Conservation (phyloP, 2,888 invertebrate genomes). For the Pilophorus perplexus region DNA sequence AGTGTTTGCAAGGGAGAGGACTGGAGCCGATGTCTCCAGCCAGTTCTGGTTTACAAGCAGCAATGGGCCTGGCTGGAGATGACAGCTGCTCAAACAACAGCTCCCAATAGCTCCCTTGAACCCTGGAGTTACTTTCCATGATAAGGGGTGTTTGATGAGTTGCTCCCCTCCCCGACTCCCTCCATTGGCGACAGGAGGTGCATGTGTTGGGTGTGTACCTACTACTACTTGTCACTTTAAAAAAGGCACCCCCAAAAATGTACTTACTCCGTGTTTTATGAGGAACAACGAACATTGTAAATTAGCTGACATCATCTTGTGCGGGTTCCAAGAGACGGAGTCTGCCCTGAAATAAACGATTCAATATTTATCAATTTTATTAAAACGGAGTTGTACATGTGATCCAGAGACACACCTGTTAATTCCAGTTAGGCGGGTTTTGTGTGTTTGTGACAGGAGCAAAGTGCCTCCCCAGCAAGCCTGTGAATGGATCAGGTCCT, state of each 20-base stretch:
- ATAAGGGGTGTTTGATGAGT: no score
- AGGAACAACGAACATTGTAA: conserved; percentile 74
- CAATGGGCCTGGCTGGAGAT: no score
- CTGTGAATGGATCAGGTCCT: conserved; percentile 54
- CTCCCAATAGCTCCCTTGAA: no score
- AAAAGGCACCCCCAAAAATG: background rate
- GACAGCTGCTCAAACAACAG: no score
- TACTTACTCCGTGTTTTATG: conserved; percentile 56
- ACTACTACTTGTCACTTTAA: no score
- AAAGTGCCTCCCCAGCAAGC: conserved; percentile 77
- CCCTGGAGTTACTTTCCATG: no score
- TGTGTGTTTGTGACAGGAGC: conserved; percentile 65
- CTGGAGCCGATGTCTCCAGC: no score
- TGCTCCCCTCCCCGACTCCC: no score
- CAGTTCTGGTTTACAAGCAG: no score
- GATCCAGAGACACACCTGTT: conserved; percentile 61
- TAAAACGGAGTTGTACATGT: background rate
- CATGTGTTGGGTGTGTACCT: no score
- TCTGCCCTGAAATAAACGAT: conserved; percentile 60
- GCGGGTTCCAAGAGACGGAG: conserved; percentile 82
- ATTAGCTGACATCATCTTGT: conserved; percentile 79
- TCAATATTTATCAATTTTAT: background rate
- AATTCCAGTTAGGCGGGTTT: conserved; percentile 62
- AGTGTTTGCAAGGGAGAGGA: no score
- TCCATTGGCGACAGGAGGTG: no score